Conservation (phyloP, 2,888 invertebrate genomes). For the Protophormia terraenovae region DNA sequence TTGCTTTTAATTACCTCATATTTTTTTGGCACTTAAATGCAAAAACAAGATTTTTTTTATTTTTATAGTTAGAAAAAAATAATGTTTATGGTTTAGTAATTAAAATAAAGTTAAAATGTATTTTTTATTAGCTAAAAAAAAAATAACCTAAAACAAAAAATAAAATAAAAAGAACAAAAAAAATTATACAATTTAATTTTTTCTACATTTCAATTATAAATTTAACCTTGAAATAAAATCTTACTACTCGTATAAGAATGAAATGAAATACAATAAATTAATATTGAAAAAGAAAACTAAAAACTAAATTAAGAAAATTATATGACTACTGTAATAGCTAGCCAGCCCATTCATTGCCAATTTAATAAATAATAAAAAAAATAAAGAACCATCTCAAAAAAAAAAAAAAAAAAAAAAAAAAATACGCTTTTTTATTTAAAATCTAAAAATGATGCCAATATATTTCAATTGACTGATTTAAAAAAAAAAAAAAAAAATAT, state of each 20-base stretch:
- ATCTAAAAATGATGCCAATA: slow-evolving; percentile 30
- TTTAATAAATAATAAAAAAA: slow-evolving; percentile 44
- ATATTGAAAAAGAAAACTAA: neutral
- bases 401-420: too few relatives aligned
- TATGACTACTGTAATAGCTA: neutral
- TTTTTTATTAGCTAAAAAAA: slow-evolving; percentile 22
- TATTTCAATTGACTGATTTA: slow-evolving; percentile 29
- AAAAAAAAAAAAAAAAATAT: neutral
- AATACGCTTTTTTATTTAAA: neutral
- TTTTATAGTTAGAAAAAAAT: neutral
- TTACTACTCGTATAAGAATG: too few relatives aligned
- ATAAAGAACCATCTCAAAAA: slow-evolving; percentile 2
- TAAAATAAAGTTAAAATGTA: slow-evolving; percentile 23
- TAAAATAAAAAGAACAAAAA: neutral
- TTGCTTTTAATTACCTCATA: neutral
- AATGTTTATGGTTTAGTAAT: slow-evolving; percentile 33
- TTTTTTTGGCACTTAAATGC: neutral
- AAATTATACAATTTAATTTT: slow-evolving; percentile 23
- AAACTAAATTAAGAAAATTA: neutral
- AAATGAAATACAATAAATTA: slow-evolving; percentile 19
- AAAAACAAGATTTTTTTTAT: neutral
- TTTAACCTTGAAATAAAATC: slow-evolving; percentile 61
- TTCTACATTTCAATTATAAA: slow-evolving; percentile 45
- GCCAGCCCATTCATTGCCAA: slow-evolving; percentile 33
- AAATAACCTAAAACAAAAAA: neutral